Conservation (phyloP, 1,140 invertebrate species). For the Physella acuta region DNA sequence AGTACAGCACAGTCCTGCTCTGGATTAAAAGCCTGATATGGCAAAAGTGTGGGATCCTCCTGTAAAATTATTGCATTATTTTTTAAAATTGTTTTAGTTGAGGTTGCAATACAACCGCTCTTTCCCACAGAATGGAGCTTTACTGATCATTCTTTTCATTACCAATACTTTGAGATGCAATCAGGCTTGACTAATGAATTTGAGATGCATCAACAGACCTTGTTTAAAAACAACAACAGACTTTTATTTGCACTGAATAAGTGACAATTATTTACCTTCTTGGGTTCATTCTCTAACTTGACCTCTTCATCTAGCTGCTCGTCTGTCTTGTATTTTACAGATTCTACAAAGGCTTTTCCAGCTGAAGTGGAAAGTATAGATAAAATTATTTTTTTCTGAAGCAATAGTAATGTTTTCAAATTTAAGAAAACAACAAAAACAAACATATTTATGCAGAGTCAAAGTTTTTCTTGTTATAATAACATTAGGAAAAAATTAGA, state of each 20-base stretch:
- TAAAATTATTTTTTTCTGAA: neutral
- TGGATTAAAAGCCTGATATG: constrained; percentile 53
- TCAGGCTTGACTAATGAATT: too few species aligned
- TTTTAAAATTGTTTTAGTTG: neutral
- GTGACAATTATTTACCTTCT: too few species aligned
- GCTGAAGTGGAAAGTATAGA: constrained; percentile 31
- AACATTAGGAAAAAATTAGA: neutral
- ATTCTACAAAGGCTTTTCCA: constrained; percentile 54
- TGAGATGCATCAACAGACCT: too few species aligned
- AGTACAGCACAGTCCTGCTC: constrained; percentile 52
- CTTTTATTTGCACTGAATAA: too few species aligned
- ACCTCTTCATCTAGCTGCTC: constrained; percentile 52
- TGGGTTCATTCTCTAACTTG: constrained; percentile 45
- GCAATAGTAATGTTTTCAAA: neutral
- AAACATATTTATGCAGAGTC: too few species aligned
- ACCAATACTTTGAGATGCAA: too few species aligned
- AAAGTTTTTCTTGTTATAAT: too few species aligned
- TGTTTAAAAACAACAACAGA: too few species aligned
- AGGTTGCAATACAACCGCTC: neutral
- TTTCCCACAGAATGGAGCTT: too few species aligned
- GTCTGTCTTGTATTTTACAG: constrained; percentile 51
- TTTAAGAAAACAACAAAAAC: neutral
- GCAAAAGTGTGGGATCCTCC: constrained; percentile 49
- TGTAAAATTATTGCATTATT: constrained; percentile 20
- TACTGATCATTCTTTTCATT: too few species aligned